Conservation (phyloP, 2,113 vertebrate species). For the Odontophorus gujanensis region DNA sequence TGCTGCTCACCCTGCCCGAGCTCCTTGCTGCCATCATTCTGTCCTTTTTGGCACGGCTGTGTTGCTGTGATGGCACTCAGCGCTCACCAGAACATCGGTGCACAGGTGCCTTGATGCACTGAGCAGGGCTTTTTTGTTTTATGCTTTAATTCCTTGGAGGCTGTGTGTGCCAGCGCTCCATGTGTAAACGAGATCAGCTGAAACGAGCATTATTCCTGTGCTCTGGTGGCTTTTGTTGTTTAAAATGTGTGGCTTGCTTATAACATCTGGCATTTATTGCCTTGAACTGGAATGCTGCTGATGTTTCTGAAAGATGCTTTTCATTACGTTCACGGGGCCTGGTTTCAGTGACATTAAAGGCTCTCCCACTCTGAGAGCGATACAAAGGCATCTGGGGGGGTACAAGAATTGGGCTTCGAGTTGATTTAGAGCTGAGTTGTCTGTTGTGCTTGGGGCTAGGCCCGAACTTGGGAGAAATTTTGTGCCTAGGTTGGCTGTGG, state of each 20-base stretch:
- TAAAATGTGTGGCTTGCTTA: background rate
- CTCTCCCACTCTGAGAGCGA: background rate
- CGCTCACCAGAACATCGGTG: background rate
- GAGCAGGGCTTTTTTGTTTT: background rate
- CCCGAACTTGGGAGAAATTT: background rate
- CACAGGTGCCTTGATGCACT: background rate
- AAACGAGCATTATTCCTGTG: background rate
- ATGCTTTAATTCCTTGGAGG: background rate
- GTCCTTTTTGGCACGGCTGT: no score
- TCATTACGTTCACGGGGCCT: background rate
- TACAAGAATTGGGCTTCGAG: no score
- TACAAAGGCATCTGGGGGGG: rapidly evolving
- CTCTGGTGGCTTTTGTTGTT: background rate
- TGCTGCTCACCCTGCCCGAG: background rate
- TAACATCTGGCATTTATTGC: background rate
- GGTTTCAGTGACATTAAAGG: background rate
- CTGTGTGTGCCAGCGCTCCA: background rate
- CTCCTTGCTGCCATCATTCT: background rate
- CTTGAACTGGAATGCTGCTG: background rate
- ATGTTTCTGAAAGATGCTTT: background rate
- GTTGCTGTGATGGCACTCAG: background rate
- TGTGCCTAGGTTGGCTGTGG: rapidly evolving
- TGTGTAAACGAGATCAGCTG: rapidly evolving
- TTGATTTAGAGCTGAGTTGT: rapidly evolving
- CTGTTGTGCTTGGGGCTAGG: rapidly evolving